Evolutionary conservation across 2,888 invertebrate species (phyloP), one percentile per base, ranked within the genome.

Genomic region (Tribolium freemani): DNA sequence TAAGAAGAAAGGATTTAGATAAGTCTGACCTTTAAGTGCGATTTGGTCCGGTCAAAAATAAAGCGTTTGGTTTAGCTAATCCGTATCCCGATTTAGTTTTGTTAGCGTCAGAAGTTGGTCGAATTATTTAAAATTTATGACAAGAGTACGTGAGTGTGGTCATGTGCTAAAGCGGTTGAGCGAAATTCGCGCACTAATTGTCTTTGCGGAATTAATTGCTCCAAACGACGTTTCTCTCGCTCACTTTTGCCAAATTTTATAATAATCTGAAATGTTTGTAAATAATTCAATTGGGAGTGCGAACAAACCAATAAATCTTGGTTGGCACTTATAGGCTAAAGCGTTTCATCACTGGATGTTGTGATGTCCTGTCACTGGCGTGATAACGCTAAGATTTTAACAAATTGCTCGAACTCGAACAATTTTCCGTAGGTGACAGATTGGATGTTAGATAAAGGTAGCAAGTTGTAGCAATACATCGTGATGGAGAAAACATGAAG

Each of bases 371-470:
- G 46, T 46, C 46, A 46, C n/a, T 46, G 6, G 5, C 9, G 46
- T 46, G 48, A 48, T 48, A 48, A 48, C 45, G 8, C 8, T 4
- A 13, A 16, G 16, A 16, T 16, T n/a, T 26, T 26, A 26, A 26
- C 26, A 26, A 26, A 38, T 8, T 57, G 44, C 20, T 44, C 13
- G 58, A 3, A 60, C 20, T 44, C 13, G 58, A 3, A 60, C 44
- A 60, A 11, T 45, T 11, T 60, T 60, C 16, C 11, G 60, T 60
- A 13, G 60, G 45, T 60, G 60, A 60, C 44, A 58, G 60, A 60
- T 57, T 61, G 6, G 5, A 21, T 61, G 61, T 61, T 48, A 21
- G 61, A 48, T 60, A 48, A 9, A 21, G 46, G 21, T 16, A 13
- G 20, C 30, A 16, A 8, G 51, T 51, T 51, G 56, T 56, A 10